Evolutionary conservation across 1,140 invertebrate species (phyloP), one percentile per base, ranked within the genome.

Genomic region (Drosophila setifemur): DNA sequence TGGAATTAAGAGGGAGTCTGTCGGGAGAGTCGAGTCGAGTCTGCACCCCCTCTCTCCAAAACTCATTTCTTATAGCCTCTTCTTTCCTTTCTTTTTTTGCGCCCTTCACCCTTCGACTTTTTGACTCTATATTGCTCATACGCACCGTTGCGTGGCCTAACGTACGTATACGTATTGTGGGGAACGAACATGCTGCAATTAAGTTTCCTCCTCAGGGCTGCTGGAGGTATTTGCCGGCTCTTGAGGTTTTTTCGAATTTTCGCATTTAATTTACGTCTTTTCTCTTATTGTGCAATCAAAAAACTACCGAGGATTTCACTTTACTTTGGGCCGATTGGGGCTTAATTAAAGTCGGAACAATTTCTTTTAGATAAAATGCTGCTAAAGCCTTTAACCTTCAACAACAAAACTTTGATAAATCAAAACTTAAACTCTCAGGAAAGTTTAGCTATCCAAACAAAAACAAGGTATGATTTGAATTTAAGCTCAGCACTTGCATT

Each of bases 121-220:
- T 28, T 70, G 45, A 63, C 50, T 50, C 70, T 77, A 69, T 82
- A 82, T 83, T 77, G 73, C 68, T 67, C 53, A 83, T 82, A 83
- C 78, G 77, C 73, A 47, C 21, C 37, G 48, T 60, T 49, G n/a
- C n/a, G n/a, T n/a, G 28, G 14, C 45, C 64, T 3, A 12, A 40
- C 47, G 31, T 21, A 16, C 39, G 33, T 37, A 16, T n/a, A 52
- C 8, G 28, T 4, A 14, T 2, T 25, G 11, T 9, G 6, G n/a
- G 9, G 12, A 21, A 25, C 6, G 14, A 53, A 72, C 42, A 57
- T 35, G 26, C 25, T 53, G 60, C 76, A 77, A 73, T 81, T 82
- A 81, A 77, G 55, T 57, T 69, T 47, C 16, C 16, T 48, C 60
- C 50, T 52, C 21, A 53, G 35, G 54, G 63, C 33, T 39, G 25